Percentiles rank a stretch among this genome's conserved stretches.
phyloP scores from a whole-genome alignment of 2,888 invertebrate species.

The Oithona nana region DNA sequence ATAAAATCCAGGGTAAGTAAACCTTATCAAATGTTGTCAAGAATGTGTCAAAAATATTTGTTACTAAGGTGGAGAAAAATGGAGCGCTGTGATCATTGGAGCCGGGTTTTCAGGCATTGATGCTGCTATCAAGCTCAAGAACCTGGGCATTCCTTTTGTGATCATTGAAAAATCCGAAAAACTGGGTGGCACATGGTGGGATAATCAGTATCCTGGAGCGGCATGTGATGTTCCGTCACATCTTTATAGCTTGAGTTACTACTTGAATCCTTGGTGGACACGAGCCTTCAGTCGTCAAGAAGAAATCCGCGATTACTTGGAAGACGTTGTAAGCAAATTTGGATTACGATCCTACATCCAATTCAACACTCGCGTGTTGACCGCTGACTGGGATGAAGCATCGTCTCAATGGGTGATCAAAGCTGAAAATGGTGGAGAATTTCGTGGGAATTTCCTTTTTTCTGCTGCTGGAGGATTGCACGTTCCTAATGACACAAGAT shows the following conservation, averaged over 20 bases:
- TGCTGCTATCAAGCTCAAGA: background rate
- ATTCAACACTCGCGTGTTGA: background rate
- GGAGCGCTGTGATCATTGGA: background rate
- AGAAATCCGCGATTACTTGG: conserved; percentile 6
- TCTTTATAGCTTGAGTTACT: conserved; percentile 3
- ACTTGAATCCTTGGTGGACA: conserved; percentile 2
- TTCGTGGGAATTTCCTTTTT: background rate
- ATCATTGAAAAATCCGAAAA: conserved; percentile 3
- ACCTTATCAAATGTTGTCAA: no score
- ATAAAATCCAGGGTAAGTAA: background rate
- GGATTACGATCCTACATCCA: background rate
- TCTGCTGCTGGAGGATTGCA: conserved; percentile 4
- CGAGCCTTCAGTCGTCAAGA: background rate
- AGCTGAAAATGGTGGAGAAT: background rate
- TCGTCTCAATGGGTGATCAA: background rate
- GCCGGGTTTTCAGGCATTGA: background rate
- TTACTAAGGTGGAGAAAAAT: background rate
- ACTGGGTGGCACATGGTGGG: conserved; percentile 9
- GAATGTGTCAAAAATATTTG: background rate
- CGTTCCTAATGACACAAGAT: background rate
- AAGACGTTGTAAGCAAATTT: background rate
- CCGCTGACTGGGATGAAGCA: background rate
- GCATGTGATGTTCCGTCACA: conserved; percentile 10
- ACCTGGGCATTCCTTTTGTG: background rate
- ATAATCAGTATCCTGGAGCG: conserved; percentile 12